These are phyloP conservation scores for Grallaria varia DNA, from an alignment of 2,113 vertebrate genomes.

Conservation along the genomic window DNA sequence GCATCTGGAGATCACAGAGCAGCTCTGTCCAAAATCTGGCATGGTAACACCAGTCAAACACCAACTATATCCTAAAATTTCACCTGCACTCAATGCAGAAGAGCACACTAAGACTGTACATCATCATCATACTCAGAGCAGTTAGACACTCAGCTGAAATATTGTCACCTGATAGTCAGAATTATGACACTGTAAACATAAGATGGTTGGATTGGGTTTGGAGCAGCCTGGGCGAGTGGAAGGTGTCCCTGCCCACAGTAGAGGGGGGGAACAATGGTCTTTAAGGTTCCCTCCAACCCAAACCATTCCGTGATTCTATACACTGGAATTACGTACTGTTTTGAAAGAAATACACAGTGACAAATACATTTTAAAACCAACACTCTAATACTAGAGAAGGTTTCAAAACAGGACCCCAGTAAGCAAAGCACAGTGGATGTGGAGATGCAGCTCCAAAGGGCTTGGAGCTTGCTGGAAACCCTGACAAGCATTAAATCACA, in stretches of 20 bases:
- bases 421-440: neutral
- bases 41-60: neutral
- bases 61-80: neutral
- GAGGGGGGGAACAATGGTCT: neutral
- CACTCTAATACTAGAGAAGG: neutral
- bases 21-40: neutral
- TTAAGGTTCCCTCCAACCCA: neutral
- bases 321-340: neutral
- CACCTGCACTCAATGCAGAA: neutral
- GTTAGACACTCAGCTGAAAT: neutral
- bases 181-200: neutral
- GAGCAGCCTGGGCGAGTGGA: neutral
- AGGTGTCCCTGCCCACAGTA: neutral
- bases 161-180: neutral
- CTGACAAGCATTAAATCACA: neutral
- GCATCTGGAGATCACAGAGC: accelerated
- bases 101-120: neutral
- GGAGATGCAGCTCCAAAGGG: neutral
- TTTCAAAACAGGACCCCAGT: neutral
- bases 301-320: neutral
- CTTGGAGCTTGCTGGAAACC: neutral
- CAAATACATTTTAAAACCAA: neutral
- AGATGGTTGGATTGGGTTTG: neutral
- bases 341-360: neutral
- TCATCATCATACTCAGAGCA: accelerated